Conservation (phyloP, 2,797 vertebrate genomes). For the Mus minutoides region DNA sequence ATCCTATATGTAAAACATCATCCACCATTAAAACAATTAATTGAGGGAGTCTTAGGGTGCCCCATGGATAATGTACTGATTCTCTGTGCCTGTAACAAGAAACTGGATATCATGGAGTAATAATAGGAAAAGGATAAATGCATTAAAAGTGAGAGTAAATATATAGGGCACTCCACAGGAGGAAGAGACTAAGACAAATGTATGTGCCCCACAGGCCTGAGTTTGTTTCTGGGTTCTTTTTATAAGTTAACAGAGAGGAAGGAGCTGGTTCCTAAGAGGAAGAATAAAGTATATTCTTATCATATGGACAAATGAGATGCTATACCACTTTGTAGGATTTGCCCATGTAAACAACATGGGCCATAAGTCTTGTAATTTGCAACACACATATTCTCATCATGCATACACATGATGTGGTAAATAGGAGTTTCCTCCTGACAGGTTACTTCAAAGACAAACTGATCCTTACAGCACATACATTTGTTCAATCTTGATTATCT, state of each 20-base stretch:
- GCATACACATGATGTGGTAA: background rate
- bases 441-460: background rate
- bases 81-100: too few species aligned
- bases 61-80: too few species aligned
- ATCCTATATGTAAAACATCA: too few species aligned
- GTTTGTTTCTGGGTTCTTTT: background rate
- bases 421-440: background rate
- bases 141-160: background rate
- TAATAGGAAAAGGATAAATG: too few species aligned
- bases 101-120: too few species aligned
- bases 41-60: too few species aligned
- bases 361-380: background rate
- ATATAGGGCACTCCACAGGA: too few species aligned
- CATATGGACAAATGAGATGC: background rate
- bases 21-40: too few species aligned
- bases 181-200: background rate
- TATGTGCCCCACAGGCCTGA: background rate
- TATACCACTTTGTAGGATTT: background rate
- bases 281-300: background rate
- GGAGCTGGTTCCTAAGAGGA: background rate
- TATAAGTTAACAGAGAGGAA: background rate
- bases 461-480: background rate
- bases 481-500: background rate
- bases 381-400: background rate
- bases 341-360: background rate